A percentile compares a stretch with the other conserved stretches of the same genome.
Conservation (phyloP, 2,888 invertebrate species). For the Carterocephalus palaemon region DNA sequence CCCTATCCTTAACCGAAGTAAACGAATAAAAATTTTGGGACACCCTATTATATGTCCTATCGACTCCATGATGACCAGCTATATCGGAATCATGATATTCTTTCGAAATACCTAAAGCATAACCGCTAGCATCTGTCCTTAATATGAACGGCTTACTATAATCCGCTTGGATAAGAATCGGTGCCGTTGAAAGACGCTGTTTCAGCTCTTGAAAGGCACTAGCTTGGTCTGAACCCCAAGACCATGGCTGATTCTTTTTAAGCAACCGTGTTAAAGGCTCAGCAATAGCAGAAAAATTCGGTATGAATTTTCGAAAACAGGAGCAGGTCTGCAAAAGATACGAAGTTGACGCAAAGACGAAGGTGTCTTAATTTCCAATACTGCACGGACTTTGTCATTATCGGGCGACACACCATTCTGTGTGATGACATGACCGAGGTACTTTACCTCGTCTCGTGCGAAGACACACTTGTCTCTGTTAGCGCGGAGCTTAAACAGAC, state of each 20-base stretch:
- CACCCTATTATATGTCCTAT: no score
- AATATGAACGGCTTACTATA: conserved; percentile 29
- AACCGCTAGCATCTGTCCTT: conserved; percentile 34
- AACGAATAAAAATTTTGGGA: neutral
- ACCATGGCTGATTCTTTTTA: conserved; percentile 36
- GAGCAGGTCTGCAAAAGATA: conserved; percentile 20
- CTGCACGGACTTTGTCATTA: conserved; percentile 7
- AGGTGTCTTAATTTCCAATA: conserved; percentile 3
- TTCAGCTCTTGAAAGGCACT: no score
- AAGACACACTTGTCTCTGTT: conserved; percentile 6
- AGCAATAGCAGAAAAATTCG: conserved; percentile 26
- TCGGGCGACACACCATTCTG: no score
- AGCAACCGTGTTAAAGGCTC: conserved; percentile 37
- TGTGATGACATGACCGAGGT: no score
- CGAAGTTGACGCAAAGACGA: neutral
- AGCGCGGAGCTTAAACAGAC: conserved; percentile 1
- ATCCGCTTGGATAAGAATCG: no score
- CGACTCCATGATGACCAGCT: no score
- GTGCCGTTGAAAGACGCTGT: no score
- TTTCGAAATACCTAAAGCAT: no score
- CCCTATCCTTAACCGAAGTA: neutral
- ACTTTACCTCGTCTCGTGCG: no score
- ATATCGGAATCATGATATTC: no score
- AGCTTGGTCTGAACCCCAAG: no score
- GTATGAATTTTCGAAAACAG: conserved; percentile 8